Conservation (phyloP, 2,113 vertebrate species). For the Egretta garzetta region DNA sequence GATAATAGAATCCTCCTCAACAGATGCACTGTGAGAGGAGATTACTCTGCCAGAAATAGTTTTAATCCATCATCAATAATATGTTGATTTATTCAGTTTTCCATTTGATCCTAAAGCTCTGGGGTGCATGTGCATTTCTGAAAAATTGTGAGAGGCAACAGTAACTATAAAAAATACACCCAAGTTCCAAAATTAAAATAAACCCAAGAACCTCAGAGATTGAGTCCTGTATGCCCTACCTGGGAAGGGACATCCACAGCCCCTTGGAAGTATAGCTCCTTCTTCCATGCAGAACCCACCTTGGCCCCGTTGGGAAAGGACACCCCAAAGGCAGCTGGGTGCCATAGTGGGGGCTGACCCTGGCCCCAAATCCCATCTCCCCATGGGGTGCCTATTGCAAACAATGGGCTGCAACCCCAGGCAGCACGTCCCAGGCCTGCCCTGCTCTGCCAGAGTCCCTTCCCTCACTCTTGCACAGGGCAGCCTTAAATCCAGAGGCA, state of each 20-base stretch:
- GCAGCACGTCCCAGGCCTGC: neutral
- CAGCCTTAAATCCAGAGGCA: neutral
- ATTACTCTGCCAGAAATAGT: neutral
- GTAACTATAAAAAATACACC: neutral
- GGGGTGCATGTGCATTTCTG: neutral
- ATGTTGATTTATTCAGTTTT: slow-evolving; percentile 1
- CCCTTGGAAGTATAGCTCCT: neutral
- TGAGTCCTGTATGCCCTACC: neutral
- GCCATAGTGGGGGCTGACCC: neutral
- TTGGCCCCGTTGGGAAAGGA: neutral
- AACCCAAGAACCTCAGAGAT: neutral
- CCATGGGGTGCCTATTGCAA: fast-evolving
- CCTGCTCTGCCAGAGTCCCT: neutral
- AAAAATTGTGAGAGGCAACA: neutral
- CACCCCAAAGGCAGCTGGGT: neutral
- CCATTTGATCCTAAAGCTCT: neutral
- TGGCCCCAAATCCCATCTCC: neutral
- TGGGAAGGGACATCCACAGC: neutral
- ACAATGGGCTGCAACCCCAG: neutral
- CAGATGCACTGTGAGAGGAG: neutral
- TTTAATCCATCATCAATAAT: slow-evolving; percentile 2
- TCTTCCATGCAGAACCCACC: neutral
- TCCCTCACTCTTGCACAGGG: neutral
- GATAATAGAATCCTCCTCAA: neutral
- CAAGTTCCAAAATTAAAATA: neutral